phyloP scores from a whole-genome alignment of 2,888 invertebrate species.

The Rotaria magnacalcarata region DNA sequence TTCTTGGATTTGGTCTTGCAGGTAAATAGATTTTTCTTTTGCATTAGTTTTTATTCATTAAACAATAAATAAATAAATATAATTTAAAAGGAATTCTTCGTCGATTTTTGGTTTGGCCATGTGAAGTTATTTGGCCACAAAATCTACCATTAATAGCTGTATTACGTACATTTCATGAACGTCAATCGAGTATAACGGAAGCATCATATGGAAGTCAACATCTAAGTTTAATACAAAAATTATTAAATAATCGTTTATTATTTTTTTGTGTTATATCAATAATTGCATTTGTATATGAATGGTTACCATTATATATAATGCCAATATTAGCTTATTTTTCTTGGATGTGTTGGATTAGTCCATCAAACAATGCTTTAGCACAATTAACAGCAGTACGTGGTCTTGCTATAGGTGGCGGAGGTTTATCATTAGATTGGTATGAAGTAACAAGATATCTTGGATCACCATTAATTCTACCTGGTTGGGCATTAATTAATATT shows the following conservation, averaged over 20 bases:
- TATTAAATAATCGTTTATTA: background rate
- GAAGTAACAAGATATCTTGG: background rate
- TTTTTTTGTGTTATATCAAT: background rate
- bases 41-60: too few species aligned
- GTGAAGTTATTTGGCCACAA: background rate
- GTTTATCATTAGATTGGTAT: slow-evolving; percentile 1
- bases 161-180: background rate
- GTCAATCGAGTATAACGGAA: background rate
- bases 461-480: slow-evolving; percentile 13
- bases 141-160: slow-evolving; percentile 1
- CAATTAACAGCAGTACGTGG: slow-evolving; percentile 21
- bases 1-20: slow-evolving; percentile 16
- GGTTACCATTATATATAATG: slow-evolving; percentile 32
- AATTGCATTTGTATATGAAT: background rate
- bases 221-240: background rate
- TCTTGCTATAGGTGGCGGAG: background rate
- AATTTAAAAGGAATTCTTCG: background rate
- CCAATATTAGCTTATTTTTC: slow-evolving; percentile 8
- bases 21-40: background rate
- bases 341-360: slow-evolving; percentile 19
- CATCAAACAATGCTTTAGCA: background rate
- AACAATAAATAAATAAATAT: too few species aligned
- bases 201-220: background rate
- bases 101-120: slow-evolving; percentile 11
- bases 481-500: slow-evolving; percentile 14